phyloP scores from a whole-genome alignment of 2,797 vertebrate genomes.

The Schizothorax lantsangensis region DNA sequence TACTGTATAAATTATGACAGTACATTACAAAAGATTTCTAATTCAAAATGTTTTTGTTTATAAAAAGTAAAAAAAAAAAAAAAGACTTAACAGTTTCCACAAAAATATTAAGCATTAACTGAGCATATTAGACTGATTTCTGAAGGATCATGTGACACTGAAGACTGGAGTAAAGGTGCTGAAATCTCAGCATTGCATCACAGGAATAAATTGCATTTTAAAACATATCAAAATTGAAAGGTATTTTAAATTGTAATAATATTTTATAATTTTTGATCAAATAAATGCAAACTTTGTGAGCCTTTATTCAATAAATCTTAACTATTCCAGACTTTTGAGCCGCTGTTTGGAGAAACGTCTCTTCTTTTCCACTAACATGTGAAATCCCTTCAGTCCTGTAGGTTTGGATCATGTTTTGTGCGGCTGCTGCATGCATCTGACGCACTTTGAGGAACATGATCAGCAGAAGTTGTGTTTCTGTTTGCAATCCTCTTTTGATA shows the following conservation, averaged over 20 bases:
- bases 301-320: neutral
- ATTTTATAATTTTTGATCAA: neutral
- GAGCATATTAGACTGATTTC: neutral
- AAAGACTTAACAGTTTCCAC: too few relatives aligned
- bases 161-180: neutral
- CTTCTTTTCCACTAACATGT: constrained; percentile 28
- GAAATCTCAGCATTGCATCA: neutral
- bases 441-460: constrained; percentile 22
- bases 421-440: constrained; percentile 19
- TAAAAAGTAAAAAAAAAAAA: too few relatives aligned
- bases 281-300: neutral
- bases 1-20: too few relatives aligned
- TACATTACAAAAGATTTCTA: too few relatives aligned
- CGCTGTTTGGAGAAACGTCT: neutral
- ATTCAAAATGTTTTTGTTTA: too few relatives aligned
- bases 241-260: neutral
- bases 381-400: constrained; percentile 40
- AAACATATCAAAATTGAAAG: neutral
- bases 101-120: too few relatives aligned
- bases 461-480: constrained; percentile 9
- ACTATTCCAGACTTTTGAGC: neutral
- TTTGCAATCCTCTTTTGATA: neutral
- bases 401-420: constrained; percentile 34
- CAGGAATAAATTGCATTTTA: neutral
- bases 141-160: neutral